These are phyloP conservation scores for Clitarchus hookeri DNA, from an alignment of 2,888 invertebrate species.

Conservation along the genomic window DNA sequence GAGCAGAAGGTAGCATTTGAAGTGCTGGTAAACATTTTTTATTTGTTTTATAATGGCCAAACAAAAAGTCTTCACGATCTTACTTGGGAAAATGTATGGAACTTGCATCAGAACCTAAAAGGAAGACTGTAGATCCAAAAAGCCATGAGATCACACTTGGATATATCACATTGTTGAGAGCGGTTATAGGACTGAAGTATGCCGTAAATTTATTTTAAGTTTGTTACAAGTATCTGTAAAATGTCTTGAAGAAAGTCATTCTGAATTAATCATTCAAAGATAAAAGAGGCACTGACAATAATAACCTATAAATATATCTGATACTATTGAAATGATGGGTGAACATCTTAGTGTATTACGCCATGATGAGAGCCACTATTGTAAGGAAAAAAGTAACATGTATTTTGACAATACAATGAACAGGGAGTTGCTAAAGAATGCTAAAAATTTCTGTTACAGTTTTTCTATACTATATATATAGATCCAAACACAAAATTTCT, in stretches of 20 bases:
- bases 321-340: constrained; percentile 3
- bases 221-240: constrained; percentile 3
- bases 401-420: constrained; percentile 19
- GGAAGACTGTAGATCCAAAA: constrained; percentile 4
- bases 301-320: neutral
- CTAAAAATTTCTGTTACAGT: neutral
- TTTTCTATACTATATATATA: neutral
- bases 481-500: neutral
- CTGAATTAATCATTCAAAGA: neutral
- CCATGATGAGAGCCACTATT: constrained; percentile 10
- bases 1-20: neutral
- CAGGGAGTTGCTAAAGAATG: neutral
- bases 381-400: neutral
- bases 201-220: constrained; percentile 5
- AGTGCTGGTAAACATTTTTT: neutral
- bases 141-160: neutral
- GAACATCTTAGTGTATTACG: neutral
- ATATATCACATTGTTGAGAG: neutral
- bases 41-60: neutral
- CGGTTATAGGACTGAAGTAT: neutral
- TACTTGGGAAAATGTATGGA: neutral
- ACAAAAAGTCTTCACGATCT: constrained; percentile 4
- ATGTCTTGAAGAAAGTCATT: neutral
- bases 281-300: neutral
- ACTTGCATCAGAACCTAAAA: neutral